phyloP scores from a whole-genome alignment of 2,113 vertebrate species.

The Oncorhynchus kisutch region DNA sequence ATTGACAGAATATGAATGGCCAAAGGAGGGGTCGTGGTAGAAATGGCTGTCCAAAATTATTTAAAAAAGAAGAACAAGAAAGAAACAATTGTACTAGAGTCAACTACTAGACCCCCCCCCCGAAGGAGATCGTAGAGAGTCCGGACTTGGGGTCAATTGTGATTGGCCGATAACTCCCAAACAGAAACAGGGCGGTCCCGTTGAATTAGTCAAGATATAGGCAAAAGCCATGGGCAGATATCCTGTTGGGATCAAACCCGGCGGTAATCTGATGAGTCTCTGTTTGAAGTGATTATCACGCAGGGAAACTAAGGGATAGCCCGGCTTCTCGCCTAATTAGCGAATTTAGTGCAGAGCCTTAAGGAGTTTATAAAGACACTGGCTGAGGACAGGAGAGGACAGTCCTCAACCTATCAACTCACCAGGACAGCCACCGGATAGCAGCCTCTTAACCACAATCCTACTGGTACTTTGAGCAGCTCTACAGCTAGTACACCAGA shows the following conservation, averaged over 20 bases:
- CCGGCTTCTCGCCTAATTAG: constrained; percentile 76
- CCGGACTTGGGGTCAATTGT: constrained; percentile 51
- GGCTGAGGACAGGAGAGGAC: constrained; percentile 57
- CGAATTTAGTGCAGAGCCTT: constrained; percentile 70
- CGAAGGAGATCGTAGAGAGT: constrained; percentile 70
- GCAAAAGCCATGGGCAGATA: constrained; percentile 65
- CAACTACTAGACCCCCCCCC: constrained; percentile 63
- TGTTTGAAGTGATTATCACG: constrained; percentile 83
- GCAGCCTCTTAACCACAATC: background rate
- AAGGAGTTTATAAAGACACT: constrained; percentile 69
- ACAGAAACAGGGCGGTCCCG: constrained; percentile 64
- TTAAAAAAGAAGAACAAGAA: constrained; percentile 68
- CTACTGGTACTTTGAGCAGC: background rate
- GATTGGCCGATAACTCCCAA: constrained; percentile 63
- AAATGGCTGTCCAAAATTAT: constrained; percentile 69
- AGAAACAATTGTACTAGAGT: constrained; percentile 75
- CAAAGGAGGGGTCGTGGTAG: constrained; percentile 47
- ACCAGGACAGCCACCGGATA: constrained; percentile 38
- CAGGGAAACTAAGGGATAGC: constrained; percentile 72
- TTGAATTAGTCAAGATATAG: constrained; percentile 70
- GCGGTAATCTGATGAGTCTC: constrained; percentile 76
- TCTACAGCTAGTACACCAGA: constrained; percentile 10
- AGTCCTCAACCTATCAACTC: constrained; percentile 33
- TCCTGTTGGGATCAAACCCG: constrained; percentile 81
- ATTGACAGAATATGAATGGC: constrained; percentile 57